Evolutionary conservation across 2,888 invertebrate genomes (phyloP).

Genomic region (Orchesellides sinensis): DNA sequence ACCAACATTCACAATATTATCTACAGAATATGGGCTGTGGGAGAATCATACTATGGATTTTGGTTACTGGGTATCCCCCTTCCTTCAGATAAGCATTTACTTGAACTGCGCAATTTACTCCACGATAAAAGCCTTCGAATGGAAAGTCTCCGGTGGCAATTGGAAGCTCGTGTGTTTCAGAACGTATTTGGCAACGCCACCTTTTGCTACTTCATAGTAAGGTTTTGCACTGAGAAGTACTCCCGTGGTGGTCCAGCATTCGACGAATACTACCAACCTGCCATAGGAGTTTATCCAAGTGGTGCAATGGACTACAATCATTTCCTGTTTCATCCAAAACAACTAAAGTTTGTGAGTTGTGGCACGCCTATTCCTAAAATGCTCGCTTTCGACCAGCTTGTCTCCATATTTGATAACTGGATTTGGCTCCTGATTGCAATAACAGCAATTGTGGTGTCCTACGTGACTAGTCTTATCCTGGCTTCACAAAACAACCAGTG

Average conservation of each 20-base stretch:
- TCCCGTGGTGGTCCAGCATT: no score
- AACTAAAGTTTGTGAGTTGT: constrained; percentile 7
- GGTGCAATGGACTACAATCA: background rate
- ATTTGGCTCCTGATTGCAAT: background rate
- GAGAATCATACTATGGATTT: background rate
- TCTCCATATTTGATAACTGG: background rate
- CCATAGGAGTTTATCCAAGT: no score
- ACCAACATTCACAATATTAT: background rate
- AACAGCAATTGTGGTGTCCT: background rate
- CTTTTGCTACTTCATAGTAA: no score
- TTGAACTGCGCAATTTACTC: no score
- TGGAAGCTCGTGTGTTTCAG: background rate
- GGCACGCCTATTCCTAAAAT: background rate
- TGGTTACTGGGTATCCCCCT: no score
- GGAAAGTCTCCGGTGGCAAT: no score
- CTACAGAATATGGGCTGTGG: background rate
- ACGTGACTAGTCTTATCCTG: background rate
- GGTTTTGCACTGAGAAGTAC: no score
- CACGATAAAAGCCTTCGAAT: no score
- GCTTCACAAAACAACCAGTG: no score
- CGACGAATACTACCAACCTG: no score
- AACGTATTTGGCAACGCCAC: background rate
- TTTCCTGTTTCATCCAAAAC: background rate
- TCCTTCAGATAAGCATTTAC: no score
- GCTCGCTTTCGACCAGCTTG: background rate